Evolutionary conservation across 2,113 vertebrate species (phyloP), one percentile per base, ranked within the genome.

Genomic region (Athene noctua): DNA sequence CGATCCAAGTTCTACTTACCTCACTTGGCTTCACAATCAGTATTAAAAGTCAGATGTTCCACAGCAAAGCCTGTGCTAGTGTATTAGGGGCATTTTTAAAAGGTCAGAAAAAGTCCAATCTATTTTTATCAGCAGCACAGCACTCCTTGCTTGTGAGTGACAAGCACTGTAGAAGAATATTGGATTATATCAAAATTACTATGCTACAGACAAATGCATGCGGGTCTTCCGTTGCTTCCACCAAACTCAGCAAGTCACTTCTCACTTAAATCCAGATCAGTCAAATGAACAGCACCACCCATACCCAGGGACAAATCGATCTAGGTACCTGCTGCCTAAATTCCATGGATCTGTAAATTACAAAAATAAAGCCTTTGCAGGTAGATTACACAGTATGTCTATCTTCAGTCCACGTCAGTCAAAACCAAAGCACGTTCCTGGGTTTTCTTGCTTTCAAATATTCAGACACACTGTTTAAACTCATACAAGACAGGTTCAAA

Each of bases 11-110:
- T 91, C 88, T 29, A 83, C 65, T 96, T 86, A 96, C 94, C 90
- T 92, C 95, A 84, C 51, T 93, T 96, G 96, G 94, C 94, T 96
- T 96, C 80, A 92, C 92, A 90, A 95, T 92, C 88, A 94, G 92
- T 96, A 95, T 93, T 96, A 95, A 65, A 96, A 97, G 88, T 94
- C 92, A 96, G 85, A 97, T 80, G 88, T 82, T 88, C 80, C 67
- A 94, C 92, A 68, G 89, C 71, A 97, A 97, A 96, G 92, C 84
- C 94, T 90, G 46, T 62, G 67, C 80, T 92, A 89, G 65, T 95
- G 91, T 92, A 97, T 97, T 97, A 96, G 51, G 58, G 70, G 40
- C 54, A 82, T 94, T 97, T 97, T 90, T 73, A 90, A 84, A 92
- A 92, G 92, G 92, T 94, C 96, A 94, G n/a, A 73, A 3, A 23